Evolutionary conservation across 2,888 invertebrate species (phyloP), one percentile per base, ranked within the genome.

Genomic region (Protonemura montana): DNA sequence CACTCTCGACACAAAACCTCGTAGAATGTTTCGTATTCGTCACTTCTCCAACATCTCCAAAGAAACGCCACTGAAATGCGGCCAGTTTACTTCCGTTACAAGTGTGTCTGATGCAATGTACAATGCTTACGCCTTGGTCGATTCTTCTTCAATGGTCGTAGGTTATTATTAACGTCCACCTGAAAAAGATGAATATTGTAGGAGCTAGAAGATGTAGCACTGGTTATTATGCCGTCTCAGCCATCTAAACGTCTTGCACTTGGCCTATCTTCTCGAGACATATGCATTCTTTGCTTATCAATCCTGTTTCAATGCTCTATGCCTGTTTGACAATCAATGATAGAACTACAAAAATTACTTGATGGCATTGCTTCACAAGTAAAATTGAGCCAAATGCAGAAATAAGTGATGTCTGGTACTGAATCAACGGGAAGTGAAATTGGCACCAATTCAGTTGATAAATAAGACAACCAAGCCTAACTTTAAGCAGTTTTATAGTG

Each of bases 241-340:
- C 42, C 42, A 83, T 25, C 27, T 21, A 16, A 83, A 83, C 7
- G n/a, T n/a, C 76, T 76, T 28, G 84, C 28, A 59, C 59, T 59
- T 16, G 59, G 59, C 59, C 84, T 84, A 84, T 76, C 86, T 82
- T 86, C 42, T 76, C 25, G 80, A 77, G 81, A 28, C 78, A 78
- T 81, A 41, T 77, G 81, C 78, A 35, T 76, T 82, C 77, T 76
- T 86, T 81, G 81, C 80, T 86, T 59, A 16, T 59, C 86, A 82
- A 35, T 59, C 59, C 1, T 59, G 59, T 21, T 59, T 59, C 16
- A 10, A 59, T 13, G 41, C 10, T 86, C 35, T 42, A 86, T 27
- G 82, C 42, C 86, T 86, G 82, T 82, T 82, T 86, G 82, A 82
- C 86, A 86, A 82, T 82, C 86, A 86, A 86, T 82, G 82, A 86